phyloP scores from a whole-genome alignment of 2,113 vertebrate species.

The human (Homo sapiens) region GRCh38 chr13:22967001-22967500 shows the following conservation, averaged over 20 bases:
- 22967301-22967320: conserved; percentile 79
- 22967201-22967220: conserved; percentile 55
- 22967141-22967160: fast-evolving
- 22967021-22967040: conserved; percentile 73
- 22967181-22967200: neutral
- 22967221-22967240: conserved; percentile 67
- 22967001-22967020: fast-evolving
- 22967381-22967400: conserved; percentile 69
- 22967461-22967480: fast-evolving
- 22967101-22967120: fast-evolving
- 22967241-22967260: conserved; percentile 80
- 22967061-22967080: fast-evolving
- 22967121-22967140: fast-evolving
- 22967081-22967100: neutral
- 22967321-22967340: conserved; percentile 79
- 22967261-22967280: conserved; percentile 83
- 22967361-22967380: conserved; percentile 71
- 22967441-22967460: fast-evolving
- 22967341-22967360: conserved; percentile 79
- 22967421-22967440: neutral
- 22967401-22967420: neutral
- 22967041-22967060: neutral
- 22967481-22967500: fast-evolving
- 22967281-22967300: conserved; percentile 83
- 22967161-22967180: fast-evolving